Base-by-base conservation (phyloP, 2,113 vertebrate genomes). In the Archocentrus centrarchus region DNA sequence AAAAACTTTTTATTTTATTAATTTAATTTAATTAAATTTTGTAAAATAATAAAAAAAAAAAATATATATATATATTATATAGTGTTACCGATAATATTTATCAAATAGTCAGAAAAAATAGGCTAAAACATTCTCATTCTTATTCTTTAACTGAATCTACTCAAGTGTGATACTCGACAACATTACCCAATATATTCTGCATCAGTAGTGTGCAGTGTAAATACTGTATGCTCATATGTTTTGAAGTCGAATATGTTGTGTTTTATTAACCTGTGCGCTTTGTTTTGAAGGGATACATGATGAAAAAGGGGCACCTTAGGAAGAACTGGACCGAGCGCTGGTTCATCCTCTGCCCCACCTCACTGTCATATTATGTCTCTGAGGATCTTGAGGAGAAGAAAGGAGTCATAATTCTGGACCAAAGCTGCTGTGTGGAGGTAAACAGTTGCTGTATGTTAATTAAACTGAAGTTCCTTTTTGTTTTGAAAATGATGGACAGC, bases 271-370 rank as follows among this genome's bases (percentile, higher is more conserved):
- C 44, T 20, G 17, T 30, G 35, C 24, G 4, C 41, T 81, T 27
- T 87, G 75, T 94, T 87, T 92, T 81, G 2, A 89, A 99, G 98
- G 98, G 97, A 62, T 99, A 99, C 87, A 96, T 99, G 97, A 94
- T 97, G 96, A 99, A 99, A 92, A 99, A 98, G 88, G 98, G 98
- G 55, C 98, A 98, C 88, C 97, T 92, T 91, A 96, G 98, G 94
- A 99, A 99, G 97, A 99, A 99, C 47, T 99, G 98, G 98, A 98
- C 96, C 0, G 98, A 99, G 88, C 97, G 97, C 64, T 99, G 98
- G 98, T 99, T 99, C 94, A 94, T 99, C 59, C 96, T 99, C 55
- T 96, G 96, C 73, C 97, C 97, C 84, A 96, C 86, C 76, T 85
- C 95, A 13, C 95, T 99, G 89, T 97, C 97, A 1, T 99, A 99